phyloP scores from a whole-genome alignment of 23 tunicate species.

The Ciona savignyi region DNA sequence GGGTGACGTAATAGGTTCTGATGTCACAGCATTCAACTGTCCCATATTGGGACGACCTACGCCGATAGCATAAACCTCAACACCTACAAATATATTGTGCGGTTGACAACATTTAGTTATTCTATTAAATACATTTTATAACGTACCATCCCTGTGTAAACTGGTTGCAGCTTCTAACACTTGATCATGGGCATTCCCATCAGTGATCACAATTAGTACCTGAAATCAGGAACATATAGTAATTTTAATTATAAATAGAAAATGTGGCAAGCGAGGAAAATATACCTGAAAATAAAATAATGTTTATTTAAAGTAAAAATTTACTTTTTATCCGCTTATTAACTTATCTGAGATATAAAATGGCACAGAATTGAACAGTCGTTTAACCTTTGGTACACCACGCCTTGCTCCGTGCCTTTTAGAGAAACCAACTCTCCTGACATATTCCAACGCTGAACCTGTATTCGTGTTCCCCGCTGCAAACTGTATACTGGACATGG shows the following conservation, averaged over 20 bases:
- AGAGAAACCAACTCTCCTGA: conserved; percentile 42
- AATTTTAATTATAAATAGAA: too few species aligned
- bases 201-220: conserved; percentile 75
- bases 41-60: conserved; percentile 52
- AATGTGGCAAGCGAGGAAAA: not conserved
- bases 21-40: conserved; percentile 25
- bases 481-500: conserved; percentile 31
- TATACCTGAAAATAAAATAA: not conserved
- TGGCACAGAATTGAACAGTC: too few species aligned
- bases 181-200: conserved; percentile 62
- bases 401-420: conserved; percentile 35
- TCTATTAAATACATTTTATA: too few species aligned
- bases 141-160: conserved; percentile 38
- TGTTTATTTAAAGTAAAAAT: too few species aligned
- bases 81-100: conserved; percentile 7
- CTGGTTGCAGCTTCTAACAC: conserved; percentile 31
- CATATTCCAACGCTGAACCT: conserved; percentile 64
- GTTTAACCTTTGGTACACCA: conserved; percentile 72
- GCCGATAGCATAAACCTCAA: conserved; percentile 85
- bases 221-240: too few species aligned
- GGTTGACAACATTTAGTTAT: too few species aligned
- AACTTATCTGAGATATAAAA: too few species aligned
- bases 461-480: conserved; percentile 47
- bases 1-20: conserved; percentile 16
- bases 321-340: too few species aligned